Evolutionary conservation across 2,797 vertebrate species (phyloP).

Genomic region (Anas flavirostris): DNA sequence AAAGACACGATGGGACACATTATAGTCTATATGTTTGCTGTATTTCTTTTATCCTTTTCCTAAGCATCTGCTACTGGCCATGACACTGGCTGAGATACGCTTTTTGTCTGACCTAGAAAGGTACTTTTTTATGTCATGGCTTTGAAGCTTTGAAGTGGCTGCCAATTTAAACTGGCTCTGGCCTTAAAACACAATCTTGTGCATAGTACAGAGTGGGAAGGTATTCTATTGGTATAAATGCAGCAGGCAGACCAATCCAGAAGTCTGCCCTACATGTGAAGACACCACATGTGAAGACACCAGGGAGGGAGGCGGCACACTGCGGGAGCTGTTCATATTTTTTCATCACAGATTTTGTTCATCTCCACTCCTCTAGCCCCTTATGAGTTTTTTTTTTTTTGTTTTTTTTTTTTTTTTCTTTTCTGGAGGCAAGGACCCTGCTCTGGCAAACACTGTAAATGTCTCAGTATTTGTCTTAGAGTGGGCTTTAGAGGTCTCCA

Average conservation of each 20-base stretch:
- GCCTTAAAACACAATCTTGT: not conserved
- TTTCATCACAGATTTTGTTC: not conserved
- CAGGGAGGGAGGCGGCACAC: rapidly evolving
- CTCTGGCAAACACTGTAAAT: not conserved
- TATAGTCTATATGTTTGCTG: not conserved
- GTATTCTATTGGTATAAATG: not conserved
- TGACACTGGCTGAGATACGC: not conserved
- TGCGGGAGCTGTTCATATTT: not conserved
- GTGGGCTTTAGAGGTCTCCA: not conserved
- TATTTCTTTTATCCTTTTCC: too few species aligned
- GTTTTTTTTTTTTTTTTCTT: too few species aligned
- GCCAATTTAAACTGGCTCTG: not conserved
- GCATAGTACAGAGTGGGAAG: not conserved
- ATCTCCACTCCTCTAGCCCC: rapidly evolving
- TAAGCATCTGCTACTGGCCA: not conserved
- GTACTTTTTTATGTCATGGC: not conserved
- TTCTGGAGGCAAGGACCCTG: not conserved
- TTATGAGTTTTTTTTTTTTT: not conserved
- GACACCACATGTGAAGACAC: not conserved
- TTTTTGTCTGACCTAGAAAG: not conserved
- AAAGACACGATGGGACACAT: not conserved
- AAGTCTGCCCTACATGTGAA: not conserved
- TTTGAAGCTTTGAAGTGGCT: not conserved
- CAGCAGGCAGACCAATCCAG: not conserved
- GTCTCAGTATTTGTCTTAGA: not conserved